Conservation (phyloP, 2,888 invertebrate species). For the Andrena chrysosceles region DNA sequence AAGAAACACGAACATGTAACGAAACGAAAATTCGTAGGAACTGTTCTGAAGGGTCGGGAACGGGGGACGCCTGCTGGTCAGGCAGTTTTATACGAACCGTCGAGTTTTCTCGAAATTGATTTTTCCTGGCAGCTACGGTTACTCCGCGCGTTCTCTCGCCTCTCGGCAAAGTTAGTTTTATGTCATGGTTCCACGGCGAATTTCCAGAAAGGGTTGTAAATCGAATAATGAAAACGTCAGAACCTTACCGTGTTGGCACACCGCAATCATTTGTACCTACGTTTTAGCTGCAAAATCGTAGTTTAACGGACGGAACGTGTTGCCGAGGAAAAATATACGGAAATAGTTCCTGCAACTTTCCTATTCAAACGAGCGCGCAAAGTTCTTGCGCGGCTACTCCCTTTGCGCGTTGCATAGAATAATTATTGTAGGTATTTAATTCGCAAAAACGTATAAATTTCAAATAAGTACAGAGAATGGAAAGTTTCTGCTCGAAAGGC, state of each 20-base stretch:
- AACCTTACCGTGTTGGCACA: slow-evolving; percentile 64
- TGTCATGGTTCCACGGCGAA: slow-evolving; percentile 68
- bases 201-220: slow-evolving; percentile 73
- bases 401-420: not conserved
- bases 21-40: slow-evolving; percentile 63
- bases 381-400: not conserved
- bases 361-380: slow-evolving; percentile 4
- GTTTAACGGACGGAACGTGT: slow-evolving; percentile 46
- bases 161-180: slow-evolving; percentile 67
- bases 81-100: slow-evolving; percentile 68
- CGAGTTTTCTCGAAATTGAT: slow-evolving; percentile 73
- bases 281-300: slow-evolving; percentile 66
- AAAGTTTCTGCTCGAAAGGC: not conserved
- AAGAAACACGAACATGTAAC: slow-evolving; percentile 51
- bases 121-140: slow-evolving; percentile 67
- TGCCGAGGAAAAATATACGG: slow-evolving; percentile 37
- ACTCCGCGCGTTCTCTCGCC: slow-evolving; percentile 48
- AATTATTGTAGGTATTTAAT: not conserved
- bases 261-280: slow-evolving; percentile 65
- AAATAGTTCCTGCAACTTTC: slow-evolving; percentile 27
- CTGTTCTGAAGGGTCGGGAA: slow-evolving; percentile 52
- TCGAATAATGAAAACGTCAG: slow-evolving; percentile 76
- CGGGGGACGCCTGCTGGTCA: slow-evolving; percentile 54
- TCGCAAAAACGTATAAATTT: not conserved
- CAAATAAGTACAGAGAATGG: not conserved